Evolutionary conservation across 2,888 invertebrate species (phyloP).

Genomic region (Tiliacea citrago): DNA sequence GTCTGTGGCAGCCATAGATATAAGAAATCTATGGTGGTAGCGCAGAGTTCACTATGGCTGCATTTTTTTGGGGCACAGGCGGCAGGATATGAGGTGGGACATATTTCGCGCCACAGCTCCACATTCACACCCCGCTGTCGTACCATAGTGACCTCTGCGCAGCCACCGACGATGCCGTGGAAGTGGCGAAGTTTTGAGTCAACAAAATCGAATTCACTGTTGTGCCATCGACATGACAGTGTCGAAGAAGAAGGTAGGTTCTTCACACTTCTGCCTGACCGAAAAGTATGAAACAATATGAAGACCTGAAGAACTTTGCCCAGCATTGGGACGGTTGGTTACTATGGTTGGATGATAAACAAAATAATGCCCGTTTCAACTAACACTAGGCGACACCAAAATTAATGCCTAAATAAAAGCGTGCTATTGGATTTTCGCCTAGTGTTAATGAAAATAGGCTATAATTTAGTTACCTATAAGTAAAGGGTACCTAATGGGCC

Average conservation of each 20-base stretch:
- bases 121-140: no score
- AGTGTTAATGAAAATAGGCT: neutral
- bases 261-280: neutral
- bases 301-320: neutral
- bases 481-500: neutral
- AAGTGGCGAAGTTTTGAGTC: no score
- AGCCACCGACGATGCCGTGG: no score
- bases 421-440: neutral
- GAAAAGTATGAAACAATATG: neutral
- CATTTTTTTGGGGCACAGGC: no score
- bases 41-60: no score
- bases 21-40: no score
- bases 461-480: neutral
- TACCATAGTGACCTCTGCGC: no score
- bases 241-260: neutral
- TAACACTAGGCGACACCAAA: neutral
- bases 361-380: neutral
- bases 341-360: neutral
- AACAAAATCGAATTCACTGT: no score
- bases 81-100: no score
- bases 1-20: no score
- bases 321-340: neutral
- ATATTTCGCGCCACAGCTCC: no score
- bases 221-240: no score
- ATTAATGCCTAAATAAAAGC: neutral